Evolutionary conservation across 2,888 invertebrate genomes (phyloP), one percentile per base, ranked within the genome.

Genomic region (Blastobasis adustella): DNA sequence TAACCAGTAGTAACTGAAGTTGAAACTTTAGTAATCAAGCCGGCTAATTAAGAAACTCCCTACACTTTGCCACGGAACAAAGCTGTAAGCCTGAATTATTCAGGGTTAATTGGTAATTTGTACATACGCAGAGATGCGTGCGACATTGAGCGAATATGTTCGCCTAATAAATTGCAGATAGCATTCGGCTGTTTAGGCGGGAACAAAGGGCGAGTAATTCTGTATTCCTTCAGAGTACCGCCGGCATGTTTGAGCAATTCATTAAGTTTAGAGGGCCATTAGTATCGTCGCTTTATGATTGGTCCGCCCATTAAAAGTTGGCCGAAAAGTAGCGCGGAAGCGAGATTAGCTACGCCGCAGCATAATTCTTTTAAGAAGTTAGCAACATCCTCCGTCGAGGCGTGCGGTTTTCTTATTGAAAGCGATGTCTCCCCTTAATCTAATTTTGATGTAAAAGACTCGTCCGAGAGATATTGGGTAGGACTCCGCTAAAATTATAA

Each of bases 291-390:
- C 53, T 51, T 53, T 41, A 55, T 56, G 53, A 48, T 48, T 53
- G 49, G 48, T 42, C 46, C 52, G 37, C 3, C 54, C 57, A 62
- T 60, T 63, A 59, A 64, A 68, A 72, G 58, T 57, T 65, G 61
- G 45, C 44, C 48, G 51, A 41, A 50, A 52, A 43, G 59, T 52
- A 51, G 58, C 48, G 53, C 53, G 52, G 45, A 55, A 55, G 44
- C 37, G 44, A 65, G 60, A 66, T 67, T 57, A 63, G 52, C 61
- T 58, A 48, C 57, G 56, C 55, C 55, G 51, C 59, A 54, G 57
- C 45, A 6, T 64, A 65, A 67, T 71, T 67, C 66, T 67, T 73
- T 70, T 66, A 67, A 64, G 57, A 75, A 72, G 61, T 75, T 71
- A 58, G 59, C 60, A 64, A 71, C 67, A 63, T 67, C 67, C 65